Evolutionary conservation across 2,797 vertebrate species (phyloP).

Genomic region (Nannoperca australis): DNA sequence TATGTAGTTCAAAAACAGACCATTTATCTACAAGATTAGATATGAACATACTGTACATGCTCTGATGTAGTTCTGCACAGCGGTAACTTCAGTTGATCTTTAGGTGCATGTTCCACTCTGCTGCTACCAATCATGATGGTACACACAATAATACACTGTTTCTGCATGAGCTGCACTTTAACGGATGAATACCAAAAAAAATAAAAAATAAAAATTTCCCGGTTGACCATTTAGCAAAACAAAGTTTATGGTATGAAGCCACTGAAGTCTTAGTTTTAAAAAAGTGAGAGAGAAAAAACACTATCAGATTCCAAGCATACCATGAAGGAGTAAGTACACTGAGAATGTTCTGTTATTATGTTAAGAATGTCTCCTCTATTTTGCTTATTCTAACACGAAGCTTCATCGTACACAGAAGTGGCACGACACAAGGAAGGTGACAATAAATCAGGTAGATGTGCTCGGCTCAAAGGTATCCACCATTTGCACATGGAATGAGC

Average conservation of each 20-base stretch:
- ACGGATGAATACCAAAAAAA: background rate
- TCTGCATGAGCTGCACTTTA: conserved; percentile 22
- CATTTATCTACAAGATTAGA: conserved; percentile 16
- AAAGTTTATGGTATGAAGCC: conserved; percentile 11
- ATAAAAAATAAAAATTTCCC: background rate
- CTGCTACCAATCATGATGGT: conserved; percentile 12
- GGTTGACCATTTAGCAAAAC: background rate
- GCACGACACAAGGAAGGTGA: background rate
- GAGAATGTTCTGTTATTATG: conserved; percentile 13
- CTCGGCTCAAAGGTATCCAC: background rate
- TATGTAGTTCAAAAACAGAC: conserved; percentile 2
- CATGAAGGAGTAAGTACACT: background rate
- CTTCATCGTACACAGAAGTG: background rate
- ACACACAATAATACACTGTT: background rate
- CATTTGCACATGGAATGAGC: conserved; percentile 1
- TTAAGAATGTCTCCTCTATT: conserved; percentile 16
- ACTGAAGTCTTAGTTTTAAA: background rate
- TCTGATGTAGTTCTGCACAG: conserved; percentile 23
- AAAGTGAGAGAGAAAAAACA: background rate
- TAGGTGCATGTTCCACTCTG: conserved; percentile 11
- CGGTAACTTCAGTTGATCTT: conserved; percentile 18
- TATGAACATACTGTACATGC: conserved; percentile 11
- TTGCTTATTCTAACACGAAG: conserved; percentile 1
- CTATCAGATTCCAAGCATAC: conserved; percentile 18
- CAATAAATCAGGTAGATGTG: conserved; percentile 17